phyloP scores from a whole-genome alignment of 2,888 invertebrate genomes.

The Agrochola macilenta region DNA sequence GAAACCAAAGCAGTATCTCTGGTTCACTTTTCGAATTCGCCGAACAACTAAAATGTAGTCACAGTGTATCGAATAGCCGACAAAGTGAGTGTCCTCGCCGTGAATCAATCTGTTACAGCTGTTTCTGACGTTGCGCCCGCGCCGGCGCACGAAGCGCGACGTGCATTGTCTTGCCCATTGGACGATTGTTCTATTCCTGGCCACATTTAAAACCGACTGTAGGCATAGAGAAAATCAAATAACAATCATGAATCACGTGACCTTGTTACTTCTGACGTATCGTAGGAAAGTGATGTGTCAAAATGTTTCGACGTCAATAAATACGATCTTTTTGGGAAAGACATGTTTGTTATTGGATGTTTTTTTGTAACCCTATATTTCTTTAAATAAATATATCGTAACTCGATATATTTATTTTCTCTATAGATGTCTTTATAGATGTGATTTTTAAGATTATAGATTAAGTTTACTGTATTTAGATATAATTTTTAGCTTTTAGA shows the following conservation, averaged over 20 bases:
- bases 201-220: constrained; percentile 80
- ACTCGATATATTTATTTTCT: too few relatives aligned
- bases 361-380: constrained; percentile 2
- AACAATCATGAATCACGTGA: constrained; percentile 43
- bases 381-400: constrained; percentile 15
- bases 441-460: not conserved
- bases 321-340: not conserved
- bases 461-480: not conserved
- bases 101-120: constrained; percentile 86
- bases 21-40: constrained; percentile 14
- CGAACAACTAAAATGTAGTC: constrained; percentile 44
- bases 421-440: not conserved
- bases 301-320: constrained; percentile 25
- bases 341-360: not conserved
- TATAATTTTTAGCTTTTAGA: not conserved
- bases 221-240: constrained; percentile 74
- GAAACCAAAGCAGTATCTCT: not conserved
- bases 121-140: constrained; percentile 75
- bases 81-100: constrained; percentile 64
- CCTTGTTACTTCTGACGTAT: constrained; percentile 38
- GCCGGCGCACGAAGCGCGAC: constrained; percentile 61
- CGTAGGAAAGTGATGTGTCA: constrained; percentile 37
- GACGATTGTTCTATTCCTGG: constrained; percentile 78
- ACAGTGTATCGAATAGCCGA: constrained; percentile 52
- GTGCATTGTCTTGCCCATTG: constrained; percentile 83